Evolutionary conservation across 2,113 vertebrate species (phyloP).

Genomic region (Xiphophorus maculatus): DNA sequence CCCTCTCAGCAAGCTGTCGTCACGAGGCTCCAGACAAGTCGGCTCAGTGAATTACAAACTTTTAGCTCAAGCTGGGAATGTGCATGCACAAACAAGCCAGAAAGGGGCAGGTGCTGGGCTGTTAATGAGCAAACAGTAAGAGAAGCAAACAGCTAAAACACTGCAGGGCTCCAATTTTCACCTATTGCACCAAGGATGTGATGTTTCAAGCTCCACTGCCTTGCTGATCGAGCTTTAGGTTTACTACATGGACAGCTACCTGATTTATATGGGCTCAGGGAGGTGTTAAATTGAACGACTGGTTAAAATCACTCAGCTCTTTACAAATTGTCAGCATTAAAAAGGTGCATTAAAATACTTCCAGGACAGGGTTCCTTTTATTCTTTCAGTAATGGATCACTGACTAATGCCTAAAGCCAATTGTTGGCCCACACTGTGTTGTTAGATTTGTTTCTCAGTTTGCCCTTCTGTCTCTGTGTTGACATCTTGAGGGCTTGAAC

Average conservation of each 20-base stretch:
- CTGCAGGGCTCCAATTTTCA: conserved; percentile 1
- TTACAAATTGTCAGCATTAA: conserved; percentile 11
- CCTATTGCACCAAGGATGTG: neutral
- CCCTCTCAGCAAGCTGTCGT: conserved; percentile 61
- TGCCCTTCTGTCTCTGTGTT: conserved; percentile 60
- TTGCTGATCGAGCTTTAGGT: neutral
- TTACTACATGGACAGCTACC: conserved; percentile 14
- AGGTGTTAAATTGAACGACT: conserved; percentile 1
- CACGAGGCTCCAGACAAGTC: conserved; percentile 37
- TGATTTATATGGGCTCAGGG: neutral
- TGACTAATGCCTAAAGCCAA: conserved; percentile 17
- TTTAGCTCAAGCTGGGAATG: conserved; percentile 19
- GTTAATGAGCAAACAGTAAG: conserved; percentile 12
- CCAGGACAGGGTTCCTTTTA: conserved; percentile 8
- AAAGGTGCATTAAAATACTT: neutral
- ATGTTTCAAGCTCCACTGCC: neutral
- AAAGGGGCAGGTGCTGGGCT: conserved; percentile 2
- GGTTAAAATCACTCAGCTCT: conserved; percentile 5
- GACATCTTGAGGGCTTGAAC: conserved; percentile 63
- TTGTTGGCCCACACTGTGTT: conserved; percentile 37
- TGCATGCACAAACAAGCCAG: conserved; percentile 5
- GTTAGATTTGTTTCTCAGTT: conserved; percentile 63
- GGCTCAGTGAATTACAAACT: conserved; percentile 43
- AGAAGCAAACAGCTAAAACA: conserved; percentile 8
- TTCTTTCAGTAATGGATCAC: neutral